These are phyloP conservation scores for Gymnogyps californianus DNA, from an alignment of 2,113 vertebrate genomes.

Conservation along the genomic window DNA sequence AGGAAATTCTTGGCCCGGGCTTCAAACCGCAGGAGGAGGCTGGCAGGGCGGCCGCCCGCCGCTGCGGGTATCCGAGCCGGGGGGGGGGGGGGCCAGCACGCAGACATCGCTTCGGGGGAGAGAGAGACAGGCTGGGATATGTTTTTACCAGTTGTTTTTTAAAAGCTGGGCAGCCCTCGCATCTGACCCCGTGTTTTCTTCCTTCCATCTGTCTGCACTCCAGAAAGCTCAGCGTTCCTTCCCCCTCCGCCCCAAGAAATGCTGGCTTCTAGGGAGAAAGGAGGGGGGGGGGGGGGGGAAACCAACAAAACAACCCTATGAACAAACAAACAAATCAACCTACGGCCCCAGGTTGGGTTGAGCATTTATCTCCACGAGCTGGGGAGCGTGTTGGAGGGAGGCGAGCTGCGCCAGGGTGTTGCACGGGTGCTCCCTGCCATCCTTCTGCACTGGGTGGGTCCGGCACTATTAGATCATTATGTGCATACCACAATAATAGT, in stretches of 20 bases:
- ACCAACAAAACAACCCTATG: not conserved
- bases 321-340: not conserved
- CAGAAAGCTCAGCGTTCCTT: not conserved
- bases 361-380: fast-evolving
- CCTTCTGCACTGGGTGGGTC: not conserved
- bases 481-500: not conserved
- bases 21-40: not conserved
- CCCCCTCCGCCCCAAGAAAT: not conserved
- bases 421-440: not conserved
- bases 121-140: not conserved
- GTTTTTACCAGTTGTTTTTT: not conserved
- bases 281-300: too few species aligned
- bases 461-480: not conserved
- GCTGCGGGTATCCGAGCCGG: not conserved
- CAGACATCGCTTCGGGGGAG: not conserved
- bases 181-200: not conserved
- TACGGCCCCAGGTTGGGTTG: not conserved
- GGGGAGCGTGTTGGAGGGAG: not conserved
- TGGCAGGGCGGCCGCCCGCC: not conserved
- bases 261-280: not conserved
- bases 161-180: not conserved
- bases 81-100: not conserved
- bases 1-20: not conserved
- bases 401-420: not conserved
- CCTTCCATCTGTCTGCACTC: not conserved